These are phyloP conservation scores for cattle (Bos taurus) DNA, from an alignment of 2,113 vertebrate species.

Conservation along the genomic window DNA sequence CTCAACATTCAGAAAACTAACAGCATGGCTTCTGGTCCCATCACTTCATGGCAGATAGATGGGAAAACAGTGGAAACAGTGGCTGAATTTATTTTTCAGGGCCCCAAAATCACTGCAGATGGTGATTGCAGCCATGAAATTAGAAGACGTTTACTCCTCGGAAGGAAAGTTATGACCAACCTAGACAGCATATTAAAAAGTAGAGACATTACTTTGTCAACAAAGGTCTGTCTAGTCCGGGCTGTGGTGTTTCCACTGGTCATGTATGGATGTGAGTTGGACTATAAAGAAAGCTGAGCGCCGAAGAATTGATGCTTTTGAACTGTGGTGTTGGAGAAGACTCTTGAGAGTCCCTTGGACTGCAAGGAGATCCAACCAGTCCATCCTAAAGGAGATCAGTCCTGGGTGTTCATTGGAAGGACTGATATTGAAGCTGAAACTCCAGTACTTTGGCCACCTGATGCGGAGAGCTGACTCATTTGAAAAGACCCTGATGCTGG, in stretches of 20 bases:
- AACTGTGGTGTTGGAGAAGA: background rate
- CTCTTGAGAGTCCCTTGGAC: background rate
- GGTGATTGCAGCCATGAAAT: background rate
- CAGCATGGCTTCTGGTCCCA: rapidly evolving
- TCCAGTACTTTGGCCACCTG: background rate
- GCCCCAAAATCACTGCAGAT: background rate
- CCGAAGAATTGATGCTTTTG: background rate
- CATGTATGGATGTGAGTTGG: background rate
- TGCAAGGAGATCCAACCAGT: background rate
- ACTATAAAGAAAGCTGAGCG: rapidly evolving
- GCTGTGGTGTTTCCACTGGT: background rate
- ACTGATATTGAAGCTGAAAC: background rate
- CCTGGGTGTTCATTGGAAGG: background rate
- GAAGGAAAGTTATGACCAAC: background rate
- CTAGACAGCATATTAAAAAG: background rate
- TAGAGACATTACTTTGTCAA: background rate
- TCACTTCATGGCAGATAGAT: background rate
- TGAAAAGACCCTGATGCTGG: background rate
- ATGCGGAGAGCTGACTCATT: background rate
- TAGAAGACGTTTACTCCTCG: background rate
- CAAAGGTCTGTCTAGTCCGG: background rate
- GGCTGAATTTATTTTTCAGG: background rate
- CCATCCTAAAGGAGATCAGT: background rate
- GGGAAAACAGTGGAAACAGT: background rate
- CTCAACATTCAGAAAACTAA: background rate